phyloP scores from a whole-genome alignment of 2,113 vertebrate species.

The Brevimyrus niger region DNA sequence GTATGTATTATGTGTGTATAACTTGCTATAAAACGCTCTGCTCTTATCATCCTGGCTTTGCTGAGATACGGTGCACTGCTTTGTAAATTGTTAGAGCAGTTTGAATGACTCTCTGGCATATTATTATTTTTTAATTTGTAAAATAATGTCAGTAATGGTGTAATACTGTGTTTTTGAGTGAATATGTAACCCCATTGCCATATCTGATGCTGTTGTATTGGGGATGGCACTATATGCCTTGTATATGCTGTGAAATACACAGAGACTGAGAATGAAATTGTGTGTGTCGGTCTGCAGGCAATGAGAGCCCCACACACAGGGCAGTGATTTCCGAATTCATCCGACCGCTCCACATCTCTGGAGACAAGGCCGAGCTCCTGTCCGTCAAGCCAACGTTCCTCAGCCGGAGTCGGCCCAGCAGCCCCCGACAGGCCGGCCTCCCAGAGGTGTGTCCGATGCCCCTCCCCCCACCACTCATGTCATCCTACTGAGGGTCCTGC shows the following conservation, averaged over 20 bases:
- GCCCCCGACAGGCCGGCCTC: constrained; percentile 73
- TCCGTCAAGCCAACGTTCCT: constrained; percentile 80
- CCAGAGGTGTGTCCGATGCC: constrained; percentile 61
- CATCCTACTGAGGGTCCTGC: not conserved
- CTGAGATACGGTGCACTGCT: not conserved
- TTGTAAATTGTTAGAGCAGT: not conserved
- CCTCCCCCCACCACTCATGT: not conserved
- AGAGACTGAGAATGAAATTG: not conserved
- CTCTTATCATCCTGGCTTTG: not conserved
- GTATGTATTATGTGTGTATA: not conserved
- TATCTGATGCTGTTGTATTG: not conserved
- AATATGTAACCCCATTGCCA: not conserved
- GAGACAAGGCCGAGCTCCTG: constrained; percentile 75
- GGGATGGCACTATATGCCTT: too few relatives aligned
- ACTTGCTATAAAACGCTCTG: not conserved
- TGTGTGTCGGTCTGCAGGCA: constrained; percentile 59
- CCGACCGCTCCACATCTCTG: constrained; percentile 70
- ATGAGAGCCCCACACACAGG: constrained; percentile 67
- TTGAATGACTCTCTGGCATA: not conserved
- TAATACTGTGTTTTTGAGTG: not conserved
- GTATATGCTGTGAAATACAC: not conserved
- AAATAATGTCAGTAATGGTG: not conserved
- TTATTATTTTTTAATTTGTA: not conserved
- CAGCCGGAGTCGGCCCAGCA: constrained; percentile 60
- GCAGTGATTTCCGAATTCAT: constrained; percentile 78